Evolutionary conservation across 1,140 invertebrate genomes (phyloP), one percentile per base, ranked within the genome.

Genomic region (Marisa cornuarietis): DNA sequence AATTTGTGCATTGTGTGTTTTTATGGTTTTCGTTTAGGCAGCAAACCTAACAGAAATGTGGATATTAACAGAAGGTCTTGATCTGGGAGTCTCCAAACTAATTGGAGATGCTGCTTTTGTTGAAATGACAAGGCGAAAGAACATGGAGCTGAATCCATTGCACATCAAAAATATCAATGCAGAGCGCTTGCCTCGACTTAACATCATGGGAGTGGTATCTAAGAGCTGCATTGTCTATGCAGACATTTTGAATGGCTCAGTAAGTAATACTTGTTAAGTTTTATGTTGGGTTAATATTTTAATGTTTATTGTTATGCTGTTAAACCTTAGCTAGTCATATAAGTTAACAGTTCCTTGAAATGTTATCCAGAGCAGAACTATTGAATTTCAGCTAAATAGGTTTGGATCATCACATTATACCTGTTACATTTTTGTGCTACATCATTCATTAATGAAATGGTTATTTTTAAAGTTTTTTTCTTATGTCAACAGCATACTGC

Each of bases 11-110:
- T 14, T 58, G 3, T 14, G 54, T 18, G 9, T 11, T 58, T 54
- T 77, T 73, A 49, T 58, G 31, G 31, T 26, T 76, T 71, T 52
- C 78, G 62, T 79, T 16, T 74, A 89, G 88, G 85, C 86, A 54
- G 90, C 91, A 10, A 91, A 91, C 71, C 87, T 90, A 22, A 91
- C 91, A 24, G 87, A 90, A 69, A 91, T 92, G 89, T 92, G 91
- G 91, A 90, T 92, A n/a, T 71, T 92, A 14, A 92, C 91, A 0
- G 89, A 90, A 81, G 91, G 91, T 13, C 65, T 90, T 16, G 89
- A 92, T 82, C 78, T 82, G 49, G 90, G 90, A 0, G 82, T 91
- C 6, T 84, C 88, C 11, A 88, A 90, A 79, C 79, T 90, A 26
- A 88, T 92, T 65, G 91, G 91, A 0, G 90, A 92, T 74, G 90